A percentile compares a stretch with the other conserved stretches of the same genome.
phyloP scores from a whole-genome alignment of 1,140 invertebrate genomes.

The Monomorium pharaonis region DNA sequence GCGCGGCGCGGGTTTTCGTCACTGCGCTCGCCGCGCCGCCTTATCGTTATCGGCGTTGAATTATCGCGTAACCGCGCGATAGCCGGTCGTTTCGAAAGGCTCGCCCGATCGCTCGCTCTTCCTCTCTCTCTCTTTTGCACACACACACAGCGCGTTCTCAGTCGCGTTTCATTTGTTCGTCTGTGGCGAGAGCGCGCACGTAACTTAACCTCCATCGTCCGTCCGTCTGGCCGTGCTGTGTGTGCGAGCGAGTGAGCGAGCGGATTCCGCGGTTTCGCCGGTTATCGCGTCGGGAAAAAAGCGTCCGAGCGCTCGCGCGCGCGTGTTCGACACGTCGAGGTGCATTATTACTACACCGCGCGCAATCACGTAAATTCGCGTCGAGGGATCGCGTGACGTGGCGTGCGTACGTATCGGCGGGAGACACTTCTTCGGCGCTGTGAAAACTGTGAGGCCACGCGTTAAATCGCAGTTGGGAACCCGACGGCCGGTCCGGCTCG shows the following conservation, averaged over 20 bases:
- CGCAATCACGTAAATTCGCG: background rate
- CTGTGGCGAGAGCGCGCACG: slow-evolving; percentile 5
- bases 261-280: slow-evolving; percentile 14
- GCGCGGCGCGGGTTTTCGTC: background rate
- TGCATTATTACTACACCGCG: background rate
- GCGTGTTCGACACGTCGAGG: background rate
- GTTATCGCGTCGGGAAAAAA: background rate
- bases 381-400: background rate
- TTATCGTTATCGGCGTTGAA: slow-evolving; percentile 33
- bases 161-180: slow-evolving; percentile 23
- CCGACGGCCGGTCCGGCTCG: background rate
- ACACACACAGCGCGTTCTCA: background rate
- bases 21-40: background rate
- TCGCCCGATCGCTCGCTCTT: background rate
- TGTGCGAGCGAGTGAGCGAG: background rate
- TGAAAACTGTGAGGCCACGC: background rate
- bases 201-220: slow-evolving; percentile 23
- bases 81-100: slow-evolving; percentile 31
- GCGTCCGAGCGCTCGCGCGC: background rate
- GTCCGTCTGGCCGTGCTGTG: background rate
- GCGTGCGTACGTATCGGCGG: background rate
- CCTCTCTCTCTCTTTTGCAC: background rate
- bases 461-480: slow-evolving; percentile 2
- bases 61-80: slow-evolving; percentile 38
- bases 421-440: background rate